Conservation (phyloP, 1,140 invertebrate species). For the Lordiphosa clarofinis region DNA sequence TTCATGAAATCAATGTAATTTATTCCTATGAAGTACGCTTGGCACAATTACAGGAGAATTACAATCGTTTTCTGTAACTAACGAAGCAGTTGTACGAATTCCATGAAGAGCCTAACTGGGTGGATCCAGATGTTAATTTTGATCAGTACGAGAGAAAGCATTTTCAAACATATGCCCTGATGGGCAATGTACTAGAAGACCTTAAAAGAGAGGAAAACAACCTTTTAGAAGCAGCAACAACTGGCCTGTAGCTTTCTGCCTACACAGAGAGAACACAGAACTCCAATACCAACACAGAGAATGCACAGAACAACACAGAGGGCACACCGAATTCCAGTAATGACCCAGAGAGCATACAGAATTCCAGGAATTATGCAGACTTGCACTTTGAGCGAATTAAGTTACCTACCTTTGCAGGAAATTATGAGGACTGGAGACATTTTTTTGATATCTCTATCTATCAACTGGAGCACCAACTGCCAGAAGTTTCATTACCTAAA, state of each 20-base stretch:
- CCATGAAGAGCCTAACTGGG: not conserved
- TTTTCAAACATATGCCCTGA: not conserved
- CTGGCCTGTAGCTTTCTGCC: too few relatives aligned
- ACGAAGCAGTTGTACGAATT: not conserved
- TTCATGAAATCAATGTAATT: not conserved
- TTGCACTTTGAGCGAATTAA: slow-evolving; percentile 10
- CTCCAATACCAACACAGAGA: too few relatives aligned
- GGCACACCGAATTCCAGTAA: too few relatives aligned
- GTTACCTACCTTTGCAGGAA: not conserved
- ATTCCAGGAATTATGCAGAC: not conserved
- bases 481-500: slow-evolving; percentile 1
- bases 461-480: not conserved
- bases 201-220: too few relatives aligned
- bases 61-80: not conserved
- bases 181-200: not conserved
- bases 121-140: not conserved
- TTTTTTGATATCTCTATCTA: slow-evolving; percentile 1
- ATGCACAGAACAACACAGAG: too few relatives aligned
- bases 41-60: not conserved
- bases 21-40: not conserved
- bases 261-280: too few relatives aligned
- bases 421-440: not conserved
- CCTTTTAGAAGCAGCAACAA: too few relatives aligned
- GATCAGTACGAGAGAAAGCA: slow-evolving; percentile 1
- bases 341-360: not conserved